Percentiles rank a stretch among this genome's conserved stretches.
These are phyloP conservation scores for Allolobophora icterica DNA, from an alignment of 2,888 invertebrate species.

Conservation along the genomic window DNA sequence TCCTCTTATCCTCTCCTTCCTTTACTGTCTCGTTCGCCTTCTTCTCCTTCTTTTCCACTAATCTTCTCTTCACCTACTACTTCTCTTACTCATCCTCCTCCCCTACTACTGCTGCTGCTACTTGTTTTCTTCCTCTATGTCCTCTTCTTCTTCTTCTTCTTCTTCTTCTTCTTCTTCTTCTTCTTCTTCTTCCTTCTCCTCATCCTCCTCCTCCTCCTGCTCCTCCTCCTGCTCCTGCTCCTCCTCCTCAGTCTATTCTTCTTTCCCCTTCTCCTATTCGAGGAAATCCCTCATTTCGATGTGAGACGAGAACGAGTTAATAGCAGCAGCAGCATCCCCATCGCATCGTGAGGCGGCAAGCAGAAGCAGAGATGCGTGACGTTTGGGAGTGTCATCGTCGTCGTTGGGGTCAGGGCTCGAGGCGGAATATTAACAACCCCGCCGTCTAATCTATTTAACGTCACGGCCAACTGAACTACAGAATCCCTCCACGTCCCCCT, in stretches of 20 bases:
- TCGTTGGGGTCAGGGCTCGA: background rate
- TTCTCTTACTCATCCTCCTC: background rate
- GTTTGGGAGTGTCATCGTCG: background rate
- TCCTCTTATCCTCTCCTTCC: background rate
- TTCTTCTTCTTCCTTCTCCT: background rate
- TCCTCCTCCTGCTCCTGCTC: too few species aligned
- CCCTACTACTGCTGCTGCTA: too few species aligned
- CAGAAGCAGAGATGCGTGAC: background rate
- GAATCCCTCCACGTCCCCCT: background rate
- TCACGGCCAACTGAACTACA: background rate
- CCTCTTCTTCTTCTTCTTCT: background rate
- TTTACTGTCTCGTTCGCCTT: too few species aligned
- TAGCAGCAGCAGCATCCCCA: background rate
- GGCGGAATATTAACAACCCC: background rate
- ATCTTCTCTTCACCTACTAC: background rate
- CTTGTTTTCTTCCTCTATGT: too few species aligned
- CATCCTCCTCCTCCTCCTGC: too few species aligned
- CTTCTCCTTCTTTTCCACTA: background rate
- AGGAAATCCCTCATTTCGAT: background rate
- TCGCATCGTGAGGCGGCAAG: background rate
- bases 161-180: background rate
- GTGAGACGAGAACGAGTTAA: background rate
- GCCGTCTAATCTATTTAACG: slow-evolving; percentile 4
- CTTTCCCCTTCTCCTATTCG: background rate
- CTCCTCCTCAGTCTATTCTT: too few species aligned